These are phyloP conservation scores for Chelonus insularis DNA, from an alignment of 1,140 invertebrate genomes.

Conservation along the genomic window DNA sequence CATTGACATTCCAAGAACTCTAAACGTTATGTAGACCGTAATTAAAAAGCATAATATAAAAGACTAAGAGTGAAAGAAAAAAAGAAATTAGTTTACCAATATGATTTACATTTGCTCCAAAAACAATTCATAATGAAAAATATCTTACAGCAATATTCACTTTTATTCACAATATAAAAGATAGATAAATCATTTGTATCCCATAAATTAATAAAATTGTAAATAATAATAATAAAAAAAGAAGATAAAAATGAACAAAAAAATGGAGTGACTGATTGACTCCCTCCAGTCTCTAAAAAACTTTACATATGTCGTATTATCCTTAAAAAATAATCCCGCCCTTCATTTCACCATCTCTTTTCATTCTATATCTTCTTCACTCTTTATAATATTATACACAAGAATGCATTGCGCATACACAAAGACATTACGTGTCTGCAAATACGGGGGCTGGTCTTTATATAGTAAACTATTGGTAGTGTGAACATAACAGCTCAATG, in stretches of 20 bases:
- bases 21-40: not conserved
- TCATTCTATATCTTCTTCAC: not conserved
- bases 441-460: slow-evolving; percentile 6
- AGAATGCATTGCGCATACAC: not conserved
- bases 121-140: no score
- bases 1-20: slow-evolving; percentile 22
- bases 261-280: slow-evolving; percentile 8
- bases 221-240: not conserved
- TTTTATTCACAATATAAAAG: not conserved
- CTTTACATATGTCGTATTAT: not conserved
- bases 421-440: not conserved
- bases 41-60: slow-evolving; percentile 5
- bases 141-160: no score
- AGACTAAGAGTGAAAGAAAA: slow-evolving; percentile 1
- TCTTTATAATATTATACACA: not conserved
- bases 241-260: slow-evolving; percentile 6
- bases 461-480: slow-evolving; percentile 32
- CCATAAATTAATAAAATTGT: not conserved
- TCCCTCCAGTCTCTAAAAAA: not conserved
- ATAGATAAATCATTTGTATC: not conserved
- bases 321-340: slow-evolving; percentile 18
- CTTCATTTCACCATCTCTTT: not conserved
- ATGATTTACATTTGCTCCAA: no score
- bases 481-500: slow-evolving; percentile 52
- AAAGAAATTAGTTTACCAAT: slow-evolving; percentile 17